These are phyloP conservation scores for Tryphoninae sp. DNA, from an alignment of 2,888 invertebrate genomes.

Conservation along the genomic window DNA sequence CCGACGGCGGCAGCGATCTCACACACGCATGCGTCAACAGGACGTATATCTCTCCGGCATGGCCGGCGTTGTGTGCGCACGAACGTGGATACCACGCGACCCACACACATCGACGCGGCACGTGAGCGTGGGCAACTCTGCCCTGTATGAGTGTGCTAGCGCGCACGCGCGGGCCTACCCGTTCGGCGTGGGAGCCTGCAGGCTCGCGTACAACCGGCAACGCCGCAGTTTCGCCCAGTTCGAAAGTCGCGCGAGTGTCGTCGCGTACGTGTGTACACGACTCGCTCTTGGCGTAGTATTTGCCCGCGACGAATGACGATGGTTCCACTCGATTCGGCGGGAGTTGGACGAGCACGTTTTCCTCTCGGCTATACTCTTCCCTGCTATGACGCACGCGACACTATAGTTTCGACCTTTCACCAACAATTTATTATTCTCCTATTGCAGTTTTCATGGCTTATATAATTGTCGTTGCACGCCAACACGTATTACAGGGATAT, in stretches of 20 bases:
- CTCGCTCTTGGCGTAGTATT: slow-evolving; percentile 17
- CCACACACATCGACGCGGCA: background rate
- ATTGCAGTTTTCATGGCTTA: no score
- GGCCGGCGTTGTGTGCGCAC: background rate
- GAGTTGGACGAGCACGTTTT: slow-evolving; percentile 63
- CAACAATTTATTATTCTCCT: background rate
- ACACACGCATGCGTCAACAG: slow-evolving; percentile 12
- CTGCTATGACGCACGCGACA: slow-evolving; percentile 35
- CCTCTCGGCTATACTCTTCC: slow-evolving; percentile 25
- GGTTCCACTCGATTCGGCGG: slow-evolving; percentile 60
- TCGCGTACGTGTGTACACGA: slow-evolving; percentile 12
- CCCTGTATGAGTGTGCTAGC: background rate
- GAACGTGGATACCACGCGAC: background rate
- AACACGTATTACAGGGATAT: no score
- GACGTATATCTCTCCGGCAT: slow-evolving; percentile 6
- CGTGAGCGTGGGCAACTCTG: slow-evolving; percentile 19
- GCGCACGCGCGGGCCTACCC: slow-evolving; percentile 2
- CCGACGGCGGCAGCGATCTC: slow-evolving; percentile 1
- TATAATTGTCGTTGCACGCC: no score
- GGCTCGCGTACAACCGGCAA: slow-evolving; percentile 57
- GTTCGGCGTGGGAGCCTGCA: slow-evolving; percentile 16
- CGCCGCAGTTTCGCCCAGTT: slow-evolving; percentile 61
- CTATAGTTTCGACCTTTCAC: background rate
- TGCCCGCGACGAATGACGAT: slow-evolving; percentile 39
- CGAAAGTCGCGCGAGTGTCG: slow-evolving; percentile 55